Evolutionary conservation across 2,797 vertebrate genomes (phyloP).

Genomic region (Dendrocincla fuliginosa): DNA sequence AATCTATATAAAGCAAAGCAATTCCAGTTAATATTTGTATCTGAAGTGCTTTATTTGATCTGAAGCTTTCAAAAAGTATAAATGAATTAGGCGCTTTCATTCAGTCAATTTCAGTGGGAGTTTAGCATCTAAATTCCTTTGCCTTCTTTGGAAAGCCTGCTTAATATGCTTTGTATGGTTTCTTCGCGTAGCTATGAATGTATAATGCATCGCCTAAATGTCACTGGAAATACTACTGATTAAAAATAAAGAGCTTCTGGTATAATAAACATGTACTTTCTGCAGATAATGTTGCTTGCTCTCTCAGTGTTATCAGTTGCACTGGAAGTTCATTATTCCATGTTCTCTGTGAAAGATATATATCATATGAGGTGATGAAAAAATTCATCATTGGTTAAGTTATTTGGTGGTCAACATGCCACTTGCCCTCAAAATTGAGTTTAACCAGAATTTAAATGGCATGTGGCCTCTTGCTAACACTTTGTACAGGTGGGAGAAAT

Average conservation of each 20-base stretch:
- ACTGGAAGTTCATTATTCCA: not conserved
- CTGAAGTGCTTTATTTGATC: not conserved
- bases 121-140: not conserved
- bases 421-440: not conserved
- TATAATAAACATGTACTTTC: not conserved
- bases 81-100: not conserved
- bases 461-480: not conserved
- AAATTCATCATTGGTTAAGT: not conserved
- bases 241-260: not conserved
- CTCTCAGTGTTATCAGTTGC: not conserved
- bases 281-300: not conserved
- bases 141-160: not conserved
- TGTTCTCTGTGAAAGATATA: not conserved
- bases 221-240: not conserved
- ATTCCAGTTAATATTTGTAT: not conserved
- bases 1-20: not conserved
- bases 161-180: not conserved
- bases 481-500: not conserved
- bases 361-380: not conserved
- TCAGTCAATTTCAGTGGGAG: not conserved
- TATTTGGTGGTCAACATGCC: not conserved
- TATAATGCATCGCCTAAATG: not conserved
- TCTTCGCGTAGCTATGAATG: not conserved
- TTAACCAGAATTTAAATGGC: not conserved
- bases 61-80: not conserved